phyloP scores from a whole-genome alignment of 1,140 invertebrate species.

The Archivesica marissinica region DNA sequence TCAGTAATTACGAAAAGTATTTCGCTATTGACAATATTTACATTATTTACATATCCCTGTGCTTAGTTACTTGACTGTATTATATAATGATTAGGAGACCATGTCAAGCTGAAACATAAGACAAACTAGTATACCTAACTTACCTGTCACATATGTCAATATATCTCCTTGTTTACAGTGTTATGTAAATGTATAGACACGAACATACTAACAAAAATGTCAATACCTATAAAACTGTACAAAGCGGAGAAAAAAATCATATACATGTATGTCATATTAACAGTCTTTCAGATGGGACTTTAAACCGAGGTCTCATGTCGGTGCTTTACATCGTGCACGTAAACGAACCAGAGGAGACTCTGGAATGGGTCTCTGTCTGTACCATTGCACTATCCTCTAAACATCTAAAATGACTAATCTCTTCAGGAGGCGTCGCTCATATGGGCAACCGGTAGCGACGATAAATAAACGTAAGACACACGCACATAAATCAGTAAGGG shows the following conservation, averaged over 20 bases:
- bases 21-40: conserved; percentile 18
- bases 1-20: conserved; percentile 2
- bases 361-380: no score
- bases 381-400: no score
- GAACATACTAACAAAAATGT: conserved; percentile 29
- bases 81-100: neutral
- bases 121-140: conserved; percentile 35
- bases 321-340: no score
- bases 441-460: no score
- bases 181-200: conserved; percentile 6
- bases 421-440: no score
- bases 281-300: no score
- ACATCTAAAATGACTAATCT: no score
- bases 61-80: neutral
- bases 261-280: no score
- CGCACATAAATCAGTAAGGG: no score
- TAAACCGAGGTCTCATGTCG: no score
- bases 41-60: neutral
- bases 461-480: no score
- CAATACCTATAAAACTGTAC: neutral
- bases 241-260: neutral
- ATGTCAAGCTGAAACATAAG: conserved; percentile 19
- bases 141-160: conserved; percentile 35
- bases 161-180: conserved; percentile 10
- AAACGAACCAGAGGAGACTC: no score